Evolutionary conservation across 2,888 invertebrate genomes (phyloP), one percentile per base, ranked within the genome.

Genomic region (Agrotis puta): DNA sequence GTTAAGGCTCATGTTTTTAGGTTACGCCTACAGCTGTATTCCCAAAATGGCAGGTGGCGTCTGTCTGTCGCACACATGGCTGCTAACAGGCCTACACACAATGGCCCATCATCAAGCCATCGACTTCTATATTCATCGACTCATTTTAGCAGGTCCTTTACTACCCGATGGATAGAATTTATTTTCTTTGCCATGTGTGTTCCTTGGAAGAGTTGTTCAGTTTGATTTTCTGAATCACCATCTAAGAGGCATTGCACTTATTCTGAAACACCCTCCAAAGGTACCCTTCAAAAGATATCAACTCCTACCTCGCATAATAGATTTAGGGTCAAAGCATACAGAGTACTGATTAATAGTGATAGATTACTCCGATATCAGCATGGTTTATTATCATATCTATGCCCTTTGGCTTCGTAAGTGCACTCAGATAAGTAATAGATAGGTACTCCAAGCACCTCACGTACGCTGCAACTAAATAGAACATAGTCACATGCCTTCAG

Each of bases 1-100:
- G 62, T 62, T 57, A 45, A 24, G 45, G 24, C 18, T 54, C 61
- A 51, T 47, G 59, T 51, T 74, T 69, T 75, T 61, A 56, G 66
- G 54, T 56, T 39, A 71, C 82, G 51, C 82, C 82, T 59, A 72
- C 73, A 64, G 51, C 50, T 56, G 51, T 66, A 62, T 33, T 39
- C 62, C 64, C 24, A 71, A 81, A 68, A 50, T 56, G 64, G 79
- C 68, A 68, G 82, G 72, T 72, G 79, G 79, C 72, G 78, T 77
- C 72, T 72, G 67, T 56, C 59, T 57, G 77, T 64, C 77, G 77
- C 82, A 70, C 78, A 78, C 77, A 81, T 76, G 77, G 50, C 53
- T 66, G 63, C 57, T 50, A 43, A 58, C n/a, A 57, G 43, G 56
- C 56, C 33, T 65, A 77, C 80, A 77, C 80, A 77, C 76, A 80